Conservation (phyloP, 2,797 vertebrate species). For the Eulemur mongoz region DNA sequence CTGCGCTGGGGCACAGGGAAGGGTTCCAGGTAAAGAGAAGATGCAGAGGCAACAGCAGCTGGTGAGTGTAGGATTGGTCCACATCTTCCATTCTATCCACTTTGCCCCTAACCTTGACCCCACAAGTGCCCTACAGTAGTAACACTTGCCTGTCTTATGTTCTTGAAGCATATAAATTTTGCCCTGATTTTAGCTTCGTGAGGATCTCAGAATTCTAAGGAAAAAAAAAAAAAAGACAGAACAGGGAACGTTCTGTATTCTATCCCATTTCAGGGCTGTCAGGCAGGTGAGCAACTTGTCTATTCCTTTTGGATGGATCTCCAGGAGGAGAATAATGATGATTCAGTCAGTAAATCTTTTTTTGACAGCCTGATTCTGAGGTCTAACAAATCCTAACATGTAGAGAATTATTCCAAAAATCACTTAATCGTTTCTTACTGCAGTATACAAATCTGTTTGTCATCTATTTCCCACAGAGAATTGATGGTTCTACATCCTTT, state of each 20-base stretch:
- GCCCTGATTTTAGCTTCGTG: not conserved
- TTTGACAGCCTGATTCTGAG: not conserved
- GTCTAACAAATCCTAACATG: not conserved
- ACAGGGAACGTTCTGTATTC: not conserved
- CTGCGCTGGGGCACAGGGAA: not conserved
- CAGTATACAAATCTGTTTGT: not conserved
- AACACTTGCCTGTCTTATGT: not conserved
- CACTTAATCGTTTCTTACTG: not conserved
- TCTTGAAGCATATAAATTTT: not conserved
- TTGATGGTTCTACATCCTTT: not conserved
- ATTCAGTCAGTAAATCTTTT: not conserved
- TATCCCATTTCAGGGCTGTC: not conserved
- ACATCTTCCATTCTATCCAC: not conserved
- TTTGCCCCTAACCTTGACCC: not conserved
- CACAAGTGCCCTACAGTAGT: not conserved
- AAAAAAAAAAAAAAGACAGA: not conserved
- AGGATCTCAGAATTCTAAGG: not conserved
- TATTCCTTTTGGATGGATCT: not conserved
- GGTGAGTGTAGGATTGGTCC: not conserved
- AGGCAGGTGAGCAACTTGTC: not conserved
- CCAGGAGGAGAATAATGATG: not conserved
- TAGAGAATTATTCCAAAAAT: not conserved
- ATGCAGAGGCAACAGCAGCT: not conserved
- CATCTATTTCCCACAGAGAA: not conserved
- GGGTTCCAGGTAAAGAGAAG: not conserved